These are phyloP conservation scores for Leucozona laternaria DNA, from an alignment of 2,888 invertebrate genomes.

Conservation along the genomic window DNA sequence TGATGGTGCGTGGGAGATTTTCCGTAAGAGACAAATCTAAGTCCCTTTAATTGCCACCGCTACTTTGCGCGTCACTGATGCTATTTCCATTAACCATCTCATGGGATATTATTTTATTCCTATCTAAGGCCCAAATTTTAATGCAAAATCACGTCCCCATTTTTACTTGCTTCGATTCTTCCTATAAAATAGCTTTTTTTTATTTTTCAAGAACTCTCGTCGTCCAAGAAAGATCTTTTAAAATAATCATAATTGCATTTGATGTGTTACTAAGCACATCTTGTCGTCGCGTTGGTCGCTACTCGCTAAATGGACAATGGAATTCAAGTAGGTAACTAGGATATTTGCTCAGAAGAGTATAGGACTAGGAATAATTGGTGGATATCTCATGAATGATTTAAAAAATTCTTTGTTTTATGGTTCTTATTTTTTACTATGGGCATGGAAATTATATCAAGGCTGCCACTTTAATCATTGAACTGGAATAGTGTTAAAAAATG, in stretches of 20 bases:
- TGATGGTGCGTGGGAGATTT: constrained; percentile 2
- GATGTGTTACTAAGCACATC: constrained; percentile 24
- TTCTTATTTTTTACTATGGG: not conserved
- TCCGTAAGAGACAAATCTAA: constrained; percentile 49
- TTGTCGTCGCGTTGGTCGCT: constrained; percentile 1
- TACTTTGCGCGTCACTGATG: constrained; percentile 19
- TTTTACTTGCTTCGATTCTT: constrained; percentile 61
- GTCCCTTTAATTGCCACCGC: constrained; percentile 52
- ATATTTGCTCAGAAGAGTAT: constrained; percentile 36
- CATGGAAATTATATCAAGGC: not conserved
- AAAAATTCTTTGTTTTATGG: constrained; percentile 42
- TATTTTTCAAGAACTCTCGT: not conserved
- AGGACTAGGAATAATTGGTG: constrained; percentile 22
- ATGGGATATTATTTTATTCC: constrained; percentile 31
- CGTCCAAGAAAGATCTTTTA: not conserved
- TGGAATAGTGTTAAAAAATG: no score
- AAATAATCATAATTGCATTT: constrained; percentile 61
- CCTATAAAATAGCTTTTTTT: constrained; percentile 39
- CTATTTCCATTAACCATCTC: constrained; percentile 63
- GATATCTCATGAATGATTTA: constrained; percentile 33
- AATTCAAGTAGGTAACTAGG: not conserved
- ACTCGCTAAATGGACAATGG: constrained; percentile 53
- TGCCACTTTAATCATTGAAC: not conserved
- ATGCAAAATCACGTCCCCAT: constrained; percentile 66
- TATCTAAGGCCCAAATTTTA: constrained; percentile 59